These are phyloP conservation scores for Aplysia californica DNA, from an alignment of 1,140 invertebrate species.

Conservation along the genomic window DNA sequence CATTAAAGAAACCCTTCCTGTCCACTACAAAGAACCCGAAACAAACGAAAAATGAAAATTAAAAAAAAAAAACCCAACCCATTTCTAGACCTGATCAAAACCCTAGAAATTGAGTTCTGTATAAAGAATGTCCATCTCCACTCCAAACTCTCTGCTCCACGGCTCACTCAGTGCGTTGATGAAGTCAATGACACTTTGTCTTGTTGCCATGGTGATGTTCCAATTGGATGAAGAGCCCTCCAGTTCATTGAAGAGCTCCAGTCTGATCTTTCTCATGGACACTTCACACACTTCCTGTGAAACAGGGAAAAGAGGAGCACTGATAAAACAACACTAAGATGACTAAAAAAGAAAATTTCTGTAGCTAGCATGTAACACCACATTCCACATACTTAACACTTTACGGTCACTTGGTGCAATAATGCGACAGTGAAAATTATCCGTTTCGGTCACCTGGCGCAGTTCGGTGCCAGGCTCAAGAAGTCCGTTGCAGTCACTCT, in stretches of 20 bases:
- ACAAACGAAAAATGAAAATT: too few relatives aligned
- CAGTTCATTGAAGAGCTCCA: slow-evolving; percentile 55
- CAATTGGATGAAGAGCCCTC: slow-evolving; percentile 45
- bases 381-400: too few relatives aligned
- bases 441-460: neutral
- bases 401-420: too few relatives aligned
- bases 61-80: too few relatives aligned
- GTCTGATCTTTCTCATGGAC: slow-evolving; percentile 36
- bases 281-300: slow-evolving; percentile 49
- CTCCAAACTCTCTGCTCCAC: slow-evolving; percentile 59
- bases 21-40: too few relatives aligned
- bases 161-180: slow-evolving; percentile 52
- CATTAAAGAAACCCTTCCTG: too few relatives aligned
- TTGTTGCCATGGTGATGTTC: slow-evolving; percentile 52
- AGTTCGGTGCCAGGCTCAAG: too few relatives aligned
- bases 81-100: neutral
- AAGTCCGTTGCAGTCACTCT: too few relatives aligned
- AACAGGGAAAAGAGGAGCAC: neutral
- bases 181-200: slow-evolving; percentile 41
- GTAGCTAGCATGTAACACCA: neutral
- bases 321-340: neutral
- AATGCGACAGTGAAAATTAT: too few relatives aligned
- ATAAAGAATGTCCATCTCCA: slow-evolving; percentile 50
- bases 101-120: slow-evolving; percentile 17
- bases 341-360: neutral